A percentile compares a stretch with the other conserved stretches of the same genome.
phyloP scores from a whole-genome alignment of 2,797 vertebrate genomes.

The Apogon hyalosoma region DNA sequence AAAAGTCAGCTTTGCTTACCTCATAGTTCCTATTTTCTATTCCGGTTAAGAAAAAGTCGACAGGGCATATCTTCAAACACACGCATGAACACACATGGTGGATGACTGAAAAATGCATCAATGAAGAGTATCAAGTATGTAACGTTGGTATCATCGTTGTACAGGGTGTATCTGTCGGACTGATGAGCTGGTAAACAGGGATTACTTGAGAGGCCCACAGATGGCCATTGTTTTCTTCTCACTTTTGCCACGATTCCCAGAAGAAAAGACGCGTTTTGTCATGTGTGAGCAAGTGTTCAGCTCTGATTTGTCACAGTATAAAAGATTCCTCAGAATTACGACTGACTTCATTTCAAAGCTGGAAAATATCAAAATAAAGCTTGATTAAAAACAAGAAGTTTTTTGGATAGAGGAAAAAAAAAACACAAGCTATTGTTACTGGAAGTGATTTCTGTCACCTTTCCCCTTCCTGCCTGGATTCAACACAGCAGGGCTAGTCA shows the following conservation, averaged over 20 bases:
- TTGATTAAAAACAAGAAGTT: constrained; percentile 3
- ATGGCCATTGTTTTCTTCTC: constrained; percentile 63
- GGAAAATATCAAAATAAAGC: constrained; percentile 3
- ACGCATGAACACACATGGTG: neutral
- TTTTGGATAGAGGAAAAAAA: constrained; percentile 19
- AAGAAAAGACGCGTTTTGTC: constrained; percentile 32
- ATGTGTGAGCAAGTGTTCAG: constrained; percentile 14
- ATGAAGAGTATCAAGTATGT: constrained; percentile 35
- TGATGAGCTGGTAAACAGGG: constrained; percentile 64
- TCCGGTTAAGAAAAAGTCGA: constrained; percentile 24
- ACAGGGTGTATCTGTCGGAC: constrained; percentile 60
- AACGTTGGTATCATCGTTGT: constrained; percentile 33
- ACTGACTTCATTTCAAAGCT: constrained; percentile 1
- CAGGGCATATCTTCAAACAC: constrained; percentile 18
- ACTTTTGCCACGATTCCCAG: constrained; percentile 36
- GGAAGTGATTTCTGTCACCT: constrained; percentile 51
- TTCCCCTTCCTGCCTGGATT: constrained; percentile 16
- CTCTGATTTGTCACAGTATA: constrained; percentile 45
- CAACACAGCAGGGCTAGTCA: constrained; percentile 55
- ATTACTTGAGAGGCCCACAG: constrained; percentile 60
- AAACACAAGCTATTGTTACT: constrained; percentile 28
- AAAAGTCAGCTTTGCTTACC: constrained; percentile 6
- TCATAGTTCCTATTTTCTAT: constrained; percentile 6
- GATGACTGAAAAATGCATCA: constrained; percentile 20
- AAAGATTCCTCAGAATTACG: constrained; percentile 10